Conservation (phyloP, 2,888 invertebrate species). For the Helleia helle region DNA sequence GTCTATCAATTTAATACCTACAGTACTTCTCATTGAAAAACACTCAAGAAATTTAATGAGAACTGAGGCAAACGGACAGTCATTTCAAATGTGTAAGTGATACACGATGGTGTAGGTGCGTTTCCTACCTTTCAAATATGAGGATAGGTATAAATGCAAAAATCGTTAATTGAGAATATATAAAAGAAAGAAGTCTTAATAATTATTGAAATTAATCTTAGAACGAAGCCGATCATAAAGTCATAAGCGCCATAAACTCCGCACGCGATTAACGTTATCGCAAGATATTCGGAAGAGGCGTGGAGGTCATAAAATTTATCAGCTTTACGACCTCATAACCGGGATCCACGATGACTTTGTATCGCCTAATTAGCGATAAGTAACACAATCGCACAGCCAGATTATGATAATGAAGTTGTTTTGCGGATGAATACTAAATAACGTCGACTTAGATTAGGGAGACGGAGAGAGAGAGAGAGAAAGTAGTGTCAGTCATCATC, state of each 20-base stretch:
- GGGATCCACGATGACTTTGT: constrained; percentile 3
- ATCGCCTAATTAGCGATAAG: constrained; percentile 10
- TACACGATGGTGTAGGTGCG: too few relatives aligned
- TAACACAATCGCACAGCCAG: background rate
- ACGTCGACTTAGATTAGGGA: background rate
- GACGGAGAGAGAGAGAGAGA: too few relatives aligned
- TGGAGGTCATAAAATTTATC: constrained; percentile 9
- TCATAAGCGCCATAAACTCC: constrained; percentile 6
- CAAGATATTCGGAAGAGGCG: constrained; percentile 13
- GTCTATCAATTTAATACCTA: too few relatives aligned
- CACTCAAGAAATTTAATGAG: too few relatives aligned
- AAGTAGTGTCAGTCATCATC: too few relatives aligned
- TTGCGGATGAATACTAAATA: constrained; percentile 4
- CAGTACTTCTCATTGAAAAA: too few relatives aligned
- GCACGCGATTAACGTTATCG: constrained; percentile 14
- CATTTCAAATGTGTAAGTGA: too few relatives aligned
- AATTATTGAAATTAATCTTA: background rate
- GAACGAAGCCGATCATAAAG: constrained; percentile 2
- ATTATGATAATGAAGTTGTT: constrained; percentile 1
- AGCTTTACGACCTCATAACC: constrained; percentile 8
- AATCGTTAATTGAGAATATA: too few relatives aligned
- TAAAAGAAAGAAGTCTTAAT: background rate
- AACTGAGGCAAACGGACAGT: too few relatives aligned
- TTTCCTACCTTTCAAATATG: too few relatives aligned
- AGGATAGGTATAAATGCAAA: too few relatives aligned